Evolutionary conservation across 2,113 vertebrate genomes (phyloP), one percentile per base, ranked within the genome.

Genomic region (Gasterosteus aculeatus): DNA sequence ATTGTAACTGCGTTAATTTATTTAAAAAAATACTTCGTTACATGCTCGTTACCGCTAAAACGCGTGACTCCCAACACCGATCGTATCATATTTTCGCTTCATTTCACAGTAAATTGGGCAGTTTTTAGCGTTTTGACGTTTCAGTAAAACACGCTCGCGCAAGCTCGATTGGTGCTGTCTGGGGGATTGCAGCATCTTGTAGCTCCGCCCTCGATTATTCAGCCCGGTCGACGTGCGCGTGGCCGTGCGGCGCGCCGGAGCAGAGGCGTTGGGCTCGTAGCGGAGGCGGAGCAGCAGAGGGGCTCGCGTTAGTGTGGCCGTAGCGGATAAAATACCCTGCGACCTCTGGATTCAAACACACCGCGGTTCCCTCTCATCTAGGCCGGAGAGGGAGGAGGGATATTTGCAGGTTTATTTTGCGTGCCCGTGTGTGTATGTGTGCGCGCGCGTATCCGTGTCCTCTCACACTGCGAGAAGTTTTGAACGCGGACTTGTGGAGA

Each of bases 141-240:
- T 35, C 33, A 35, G 33, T 35, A 35, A 35, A 35, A 35, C 9
- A 8, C 3, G 9, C 0, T 10, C 8, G 22, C 18, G 73, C 22
- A 26, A 38, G 19, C 8, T 85, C 69, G 87, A 88, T 80, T 86
- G 1, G 75, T 85, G 82, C 18, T 61, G 90, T 69, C 91, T 93
- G 91, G 61, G 15, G 79, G 81, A 59, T 54, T 42, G 71, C 66
- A 11, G 64, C 56, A 26, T 56, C n/a, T 10, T 3, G 69, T 68
- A 35, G 86, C 91, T 93, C 94, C 92, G 80, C 93, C 91, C 80
- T 93, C 92, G 84, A 88, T 84, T 91, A 79, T 10, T 70, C 88
- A 39, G 68, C 53, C 89, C 89, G 86, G 22, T 44, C 51, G 75
- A 83, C 75, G 85, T 85, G 80, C 70, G 49, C 47, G 84, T 80